Evolutionary conservation across 2,888 invertebrate genomes (phyloP), one percentile per base, ranked within the genome.

Genomic region (Rotaria magnacalcarata): DNA sequence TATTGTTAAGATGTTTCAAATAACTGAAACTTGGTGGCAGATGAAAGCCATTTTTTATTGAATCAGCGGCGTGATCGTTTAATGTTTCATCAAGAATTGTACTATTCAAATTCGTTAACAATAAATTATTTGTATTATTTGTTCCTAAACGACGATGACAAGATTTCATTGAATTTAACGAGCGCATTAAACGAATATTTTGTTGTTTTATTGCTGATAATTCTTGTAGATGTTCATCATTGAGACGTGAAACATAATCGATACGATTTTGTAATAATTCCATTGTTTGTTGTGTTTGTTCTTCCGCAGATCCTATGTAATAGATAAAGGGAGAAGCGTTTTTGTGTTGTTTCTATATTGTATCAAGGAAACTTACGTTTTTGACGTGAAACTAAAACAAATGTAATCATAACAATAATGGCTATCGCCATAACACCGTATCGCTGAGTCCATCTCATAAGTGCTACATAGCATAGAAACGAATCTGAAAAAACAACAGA

Each of bases 391-490:
- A 80, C 80, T 7, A 80, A n/a, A 4, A 80, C 14, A 41, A 80
- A 47, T 47, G 80, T 47, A n/a, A 80, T 7, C 5, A 47, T 21
- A 80, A n/a, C 47, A 43, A 80, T 11, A 7, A 80, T 80, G 43
- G 47, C 80, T 47, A 47, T 14, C n/a, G 47, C 80, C 43, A 80
- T 47, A 47, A 47, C 47, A 43, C 80, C 80, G 14, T 80, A 80
- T 47, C 80, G 43, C 43, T 80, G 43, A 24, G 80, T 80, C 43
- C 80, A 80, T 80, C 80, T 43, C 80, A 80, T 80, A 80, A n/a
- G 80, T 80, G 80, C 80, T 47, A 80, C 80, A 80, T 80, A 80
- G 80, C 80, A 80, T 24, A 47, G n/a, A 41, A 80, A 80, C 41
- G 14, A 80, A 80, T 80, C 80, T 80, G 21, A 47, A 80, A 80